phyloP scores from a whole-genome alignment of 2,797 vertebrate genomes.

The Nyctalus aviator region DNA sequence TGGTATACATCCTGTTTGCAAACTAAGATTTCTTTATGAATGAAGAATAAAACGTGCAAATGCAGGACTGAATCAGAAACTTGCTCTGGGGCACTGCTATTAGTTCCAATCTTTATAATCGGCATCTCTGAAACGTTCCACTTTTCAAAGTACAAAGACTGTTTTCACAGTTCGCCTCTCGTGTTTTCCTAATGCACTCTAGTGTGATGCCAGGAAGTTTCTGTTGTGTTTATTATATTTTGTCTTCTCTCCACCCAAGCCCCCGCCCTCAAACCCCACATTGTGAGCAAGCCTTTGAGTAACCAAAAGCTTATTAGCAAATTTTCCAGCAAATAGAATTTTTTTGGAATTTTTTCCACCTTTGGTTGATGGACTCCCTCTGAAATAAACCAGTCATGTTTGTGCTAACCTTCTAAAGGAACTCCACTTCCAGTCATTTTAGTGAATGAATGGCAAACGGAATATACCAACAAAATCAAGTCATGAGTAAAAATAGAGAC shows the following conservation, averaged over 20 bases:
- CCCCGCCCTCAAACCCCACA: slow-evolving; percentile 60
- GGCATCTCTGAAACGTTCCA: slow-evolving; percentile 71
- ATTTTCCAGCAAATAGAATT: slow-evolving; percentile 81
- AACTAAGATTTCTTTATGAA: slow-evolving; percentile 76
- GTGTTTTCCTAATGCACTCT: slow-evolving; percentile 58
- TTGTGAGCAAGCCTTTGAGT: slow-evolving; percentile 73
- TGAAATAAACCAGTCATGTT: slow-evolving; percentile 75
- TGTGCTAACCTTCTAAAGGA: slow-evolving; percentile 57
- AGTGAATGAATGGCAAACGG: slow-evolving; percentile 56
- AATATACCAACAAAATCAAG: slow-evolving; percentile 51
- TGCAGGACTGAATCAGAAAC: slow-evolving; percentile 65
- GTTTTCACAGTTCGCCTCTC: slow-evolving; percentile 63
- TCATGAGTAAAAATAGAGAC: slow-evolving; percentile 52
- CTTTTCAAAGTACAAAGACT: slow-evolving; percentile 69
- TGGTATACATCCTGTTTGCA: slow-evolving; percentile 79
- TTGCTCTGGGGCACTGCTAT: slow-evolving; percentile 64
- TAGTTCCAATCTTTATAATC: slow-evolving; percentile 75
- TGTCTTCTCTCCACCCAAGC: slow-evolving; percentile 60
- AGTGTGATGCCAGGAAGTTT: slow-evolving; percentile 59
- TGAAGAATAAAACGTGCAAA: slow-evolving; percentile 73
- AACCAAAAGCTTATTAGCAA: slow-evolving; percentile 80
- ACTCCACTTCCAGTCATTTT: slow-evolving; percentile 58
- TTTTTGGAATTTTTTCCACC: slow-evolving; percentile 71
- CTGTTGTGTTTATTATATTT: slow-evolving; percentile 72
- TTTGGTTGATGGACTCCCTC: slow-evolving; percentile 72